Base-by-base conservation (phyloP, 2,888 invertebrate genomes). In the Parascotia fuliginaria region DNA sequence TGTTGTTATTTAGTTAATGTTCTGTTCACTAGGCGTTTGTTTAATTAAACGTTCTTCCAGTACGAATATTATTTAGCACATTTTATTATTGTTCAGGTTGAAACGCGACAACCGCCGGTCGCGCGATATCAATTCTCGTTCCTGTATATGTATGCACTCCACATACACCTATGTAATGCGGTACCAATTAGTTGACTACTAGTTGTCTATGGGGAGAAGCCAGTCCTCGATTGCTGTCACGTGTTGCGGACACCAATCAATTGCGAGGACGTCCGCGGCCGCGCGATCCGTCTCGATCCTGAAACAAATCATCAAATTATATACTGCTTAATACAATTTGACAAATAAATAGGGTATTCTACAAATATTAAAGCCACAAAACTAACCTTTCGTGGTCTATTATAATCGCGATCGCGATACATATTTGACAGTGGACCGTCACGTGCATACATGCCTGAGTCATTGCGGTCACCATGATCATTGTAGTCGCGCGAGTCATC, bases 131-230 rank as follows among this genome's bases (percentile, higher is more conserved):
- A 76, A 53, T 75, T 81, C 77, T 73, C 75, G 73, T 75, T 79
- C 70, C 67, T 77, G 71, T 70, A 68, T 71, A 73, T 77, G 77
- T 73, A 80, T 66, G 72, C 60, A 65, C 70, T 65, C 62, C 70
- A 76, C 82, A 81, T 81, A 81, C 79, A 75, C 74, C 60, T 77
- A 77, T 84, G 75, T 78, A 77, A 81, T 83, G 84, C 82, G 81
- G 83, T 87, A 89, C 90, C 91, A 90, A 91, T 84, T 73, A 79
- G 73, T 83, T 79, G 81, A 86, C 83, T 85, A 86, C 89, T 88
- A 89, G 88, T 87, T 79, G 85, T 89, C 89, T 89, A 91, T 91
- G 92, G 91, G 83, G 92, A 92, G 92, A 91, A 92, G 91, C 87
- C 83, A 88, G 88, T 85, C 89, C 89, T 87, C 83, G 78, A 81